These are phyloP conservation scores for Orgyia antiqua DNA, from an alignment of 2,888 invertebrate species.

Conservation along the genomic window DNA sequence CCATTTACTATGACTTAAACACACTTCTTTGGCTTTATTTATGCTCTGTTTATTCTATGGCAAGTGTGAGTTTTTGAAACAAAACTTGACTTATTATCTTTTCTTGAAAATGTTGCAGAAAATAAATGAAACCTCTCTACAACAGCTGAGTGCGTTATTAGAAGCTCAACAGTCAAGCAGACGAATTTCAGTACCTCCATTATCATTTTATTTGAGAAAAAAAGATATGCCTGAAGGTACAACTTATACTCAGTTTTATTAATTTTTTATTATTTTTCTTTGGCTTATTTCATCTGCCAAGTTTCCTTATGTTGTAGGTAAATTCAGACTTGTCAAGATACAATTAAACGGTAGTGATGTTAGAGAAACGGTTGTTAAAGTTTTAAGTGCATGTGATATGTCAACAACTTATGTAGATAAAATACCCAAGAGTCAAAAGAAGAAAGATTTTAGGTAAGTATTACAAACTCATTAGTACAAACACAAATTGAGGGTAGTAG, in stretches of 20 bases:
- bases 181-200: slow-evolving; percentile 75
- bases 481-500: too few species aligned
- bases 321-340: slow-evolving; percentile 86
- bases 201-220: slow-evolving; percentile 89
- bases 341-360: slow-evolving; percentile 83
- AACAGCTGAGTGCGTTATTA: slow-evolving; percentile 90
- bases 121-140: slow-evolving; percentile 93
- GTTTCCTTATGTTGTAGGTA: slow-evolving; percentile 55
- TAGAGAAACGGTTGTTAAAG: slow-evolving; percentile 84
- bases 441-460: slow-evolving; percentile 42
- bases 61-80: too few species aligned
- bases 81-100: too few species aligned
- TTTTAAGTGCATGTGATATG: slow-evolving; percentile 89
- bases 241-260: too few species aligned
- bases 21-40: too few species aligned
- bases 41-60: too few species aligned
- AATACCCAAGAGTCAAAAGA: slow-evolving; percentile 66
- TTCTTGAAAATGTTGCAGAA: too few species aligned
- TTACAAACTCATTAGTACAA: too few species aligned
- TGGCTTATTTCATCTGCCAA: slow-evolving; percentile 4
- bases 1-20: too few species aligned
- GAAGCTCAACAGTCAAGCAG: slow-evolving; percentile 85
- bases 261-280: not conserved
- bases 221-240: slow-evolving; percentile 79
- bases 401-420: slow-evolving; percentile 92